These are phyloP conservation scores for Syrphus vitripennis DNA, from an alignment of 2,888 invertebrate genomes.

Conservation along the genomic window DNA sequence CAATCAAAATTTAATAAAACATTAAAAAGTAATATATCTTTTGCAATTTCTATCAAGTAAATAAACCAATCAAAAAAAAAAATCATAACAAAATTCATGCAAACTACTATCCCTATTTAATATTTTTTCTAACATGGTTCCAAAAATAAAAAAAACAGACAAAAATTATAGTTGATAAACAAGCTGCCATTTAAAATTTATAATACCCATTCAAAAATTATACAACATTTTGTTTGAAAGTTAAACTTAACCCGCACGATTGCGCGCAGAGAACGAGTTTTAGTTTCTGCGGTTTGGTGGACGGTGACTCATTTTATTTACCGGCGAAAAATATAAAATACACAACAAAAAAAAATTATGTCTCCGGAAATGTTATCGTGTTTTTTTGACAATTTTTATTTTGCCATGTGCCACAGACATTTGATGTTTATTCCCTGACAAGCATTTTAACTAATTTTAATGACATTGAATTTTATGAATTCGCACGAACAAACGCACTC, in stretches of 20 bases:
- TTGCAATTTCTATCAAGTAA: background rate
- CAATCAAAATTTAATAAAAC: background rate
- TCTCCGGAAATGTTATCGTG: slow-evolving; percentile 23
- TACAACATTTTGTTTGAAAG: slow-evolving; percentile 19
- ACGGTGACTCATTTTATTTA: background rate
- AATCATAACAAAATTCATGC: background rate
- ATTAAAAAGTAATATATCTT: background rate
- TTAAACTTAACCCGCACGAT: background rate
- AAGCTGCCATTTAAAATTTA: slow-evolving; percentile 55
- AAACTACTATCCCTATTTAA: background rate
- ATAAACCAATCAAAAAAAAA: background rate
- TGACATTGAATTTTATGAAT: background rate
- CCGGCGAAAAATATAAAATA: slow-evolving; percentile 1
- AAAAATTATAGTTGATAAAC: slow-evolving; percentile 39
- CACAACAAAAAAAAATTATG: background rate
- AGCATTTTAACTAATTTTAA: background rate
- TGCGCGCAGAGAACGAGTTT: slow-evolving; percentile 1
- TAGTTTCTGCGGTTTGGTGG: background rate
- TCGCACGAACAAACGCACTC: background rate
- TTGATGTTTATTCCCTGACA: background rate
- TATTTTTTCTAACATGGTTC: background rate
- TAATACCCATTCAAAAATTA: slow-evolving; percentile 36
- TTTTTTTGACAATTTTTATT: background rate
- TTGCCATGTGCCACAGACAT: slow-evolving; percentile 3
- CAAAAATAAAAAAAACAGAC: slow-evolving; percentile 41